phyloP scores from a whole-genome alignment of 2,113 vertebrate genomes.

The Colinus virginianus region DNA sequence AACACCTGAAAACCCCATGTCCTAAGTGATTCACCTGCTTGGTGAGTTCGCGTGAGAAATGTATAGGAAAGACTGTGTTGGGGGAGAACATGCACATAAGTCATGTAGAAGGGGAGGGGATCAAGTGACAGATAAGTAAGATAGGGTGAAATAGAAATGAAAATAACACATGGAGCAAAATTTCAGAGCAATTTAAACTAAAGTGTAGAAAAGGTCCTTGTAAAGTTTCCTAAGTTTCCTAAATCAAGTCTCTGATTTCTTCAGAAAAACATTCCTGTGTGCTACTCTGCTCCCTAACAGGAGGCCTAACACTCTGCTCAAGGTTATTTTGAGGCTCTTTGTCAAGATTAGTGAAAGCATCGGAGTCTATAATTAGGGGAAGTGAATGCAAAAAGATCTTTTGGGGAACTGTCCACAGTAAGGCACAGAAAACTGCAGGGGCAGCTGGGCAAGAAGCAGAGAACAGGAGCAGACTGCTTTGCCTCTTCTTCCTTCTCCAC shows the following conservation, averaged over 20 bases:
- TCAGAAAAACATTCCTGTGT: not conserved
- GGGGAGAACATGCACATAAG: not conserved
- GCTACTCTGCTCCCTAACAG: not conserved
- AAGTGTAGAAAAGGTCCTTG: not conserved
- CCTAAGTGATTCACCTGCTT: not conserved
- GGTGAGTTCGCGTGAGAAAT: not conserved
- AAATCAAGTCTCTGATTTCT: not conserved
- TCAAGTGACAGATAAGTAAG: not conserved
- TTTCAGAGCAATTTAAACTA: not conserved
- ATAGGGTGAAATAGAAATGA: not conserved
- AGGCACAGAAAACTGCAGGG: not conserved
- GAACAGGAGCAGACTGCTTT: not conserved
- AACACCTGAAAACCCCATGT: not conserved
- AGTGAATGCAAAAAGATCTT: not conserved
- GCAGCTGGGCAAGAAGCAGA: not conserved
- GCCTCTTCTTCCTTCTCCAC: not conserved
- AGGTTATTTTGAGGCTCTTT: not conserved
- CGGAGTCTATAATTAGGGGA: not conserved
- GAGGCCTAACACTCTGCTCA: not conserved
- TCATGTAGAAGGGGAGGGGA: not conserved
- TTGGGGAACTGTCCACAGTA: not conserved
- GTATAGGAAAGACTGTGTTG: not conserved
- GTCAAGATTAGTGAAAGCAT: not conserved
- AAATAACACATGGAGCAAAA: not conserved
- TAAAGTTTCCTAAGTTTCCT: not conserved